Evolutionary conservation across 2,888 invertebrate species (phyloP), one percentile per base, ranked within the genome.

Genomic region (Hipparchia semele): DNA sequence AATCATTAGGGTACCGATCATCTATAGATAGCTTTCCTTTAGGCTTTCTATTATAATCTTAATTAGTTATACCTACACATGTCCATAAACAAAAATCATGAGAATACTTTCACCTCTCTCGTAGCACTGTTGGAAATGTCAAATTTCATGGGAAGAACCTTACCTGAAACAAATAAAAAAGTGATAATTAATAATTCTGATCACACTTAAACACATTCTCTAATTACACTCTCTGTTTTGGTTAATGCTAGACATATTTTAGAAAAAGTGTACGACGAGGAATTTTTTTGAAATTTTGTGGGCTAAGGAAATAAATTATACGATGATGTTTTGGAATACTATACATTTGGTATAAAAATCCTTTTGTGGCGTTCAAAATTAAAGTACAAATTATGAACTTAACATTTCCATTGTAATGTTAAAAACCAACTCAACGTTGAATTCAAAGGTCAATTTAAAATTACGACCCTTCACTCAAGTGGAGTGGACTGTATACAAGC

Each of bases 81-180:
- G 65, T 65, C 53, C 33, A 53, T 53, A 33, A 53, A 65, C 53
- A 12, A 51, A 65, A 65, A 51, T 33, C 23, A 65, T 53, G 65
- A 65, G 53, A 65, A 65, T 51, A 65, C 51, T 65, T 65, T 65
- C 65, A 33, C 53, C 53, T 65, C 51, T 65, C 51, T 51, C 51
- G 10, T 13, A 10, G 12, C 39, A 10, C 1, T 33, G 59, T 10
- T 10, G 10, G 10, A 60, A 39, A 60, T 39, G 10, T 39, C 6
- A 33, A 33, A 33, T 39, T 59, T 39, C 10, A 10, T 39, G 10
- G 33, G 53, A 65, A 33, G 33, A 65, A 65, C 49, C 33, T 65
- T 65, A 65, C 65, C 65, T 65, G 65, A 65, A 65, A 65, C 65
- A 65, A 65, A 65, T 53, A 65, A 65, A 53, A 53, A 65, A 53